phyloP scores from a whole-genome alignment of 2,888 invertebrate species.

The Ceramica pisi region DNA sequence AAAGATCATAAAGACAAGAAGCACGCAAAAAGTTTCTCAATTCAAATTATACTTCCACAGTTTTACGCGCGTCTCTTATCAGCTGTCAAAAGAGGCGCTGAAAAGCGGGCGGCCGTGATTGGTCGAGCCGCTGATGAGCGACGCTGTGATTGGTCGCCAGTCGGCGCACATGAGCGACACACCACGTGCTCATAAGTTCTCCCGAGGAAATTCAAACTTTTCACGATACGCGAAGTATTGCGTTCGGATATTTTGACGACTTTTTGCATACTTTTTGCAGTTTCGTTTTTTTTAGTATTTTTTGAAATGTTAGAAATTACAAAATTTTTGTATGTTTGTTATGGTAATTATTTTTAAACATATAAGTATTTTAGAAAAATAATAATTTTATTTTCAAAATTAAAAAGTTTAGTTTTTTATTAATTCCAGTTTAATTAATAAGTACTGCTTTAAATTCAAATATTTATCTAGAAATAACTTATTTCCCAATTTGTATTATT shows the following conservation, averaged over 20 bases:
- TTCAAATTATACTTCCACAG: slow-evolving; percentile 41
- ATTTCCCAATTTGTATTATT: not conserved
- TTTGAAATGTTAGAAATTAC: not conserved
- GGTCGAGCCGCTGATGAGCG: slow-evolving; percentile 83
- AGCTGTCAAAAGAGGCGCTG: slow-evolving; percentile 86
- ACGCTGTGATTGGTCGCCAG: slow-evolving; percentile 83
- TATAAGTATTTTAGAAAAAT: not conserved
- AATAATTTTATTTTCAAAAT: not conserved
- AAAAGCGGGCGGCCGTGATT: slow-evolving; percentile 82
- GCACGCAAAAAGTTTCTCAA: slow-evolving; percentile 27
- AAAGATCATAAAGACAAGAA: not conserved
- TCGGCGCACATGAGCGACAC: slow-evolving; percentile 87
- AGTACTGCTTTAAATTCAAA: not conserved
- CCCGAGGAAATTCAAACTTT: slow-evolving; percentile 81
- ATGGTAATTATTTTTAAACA: too few relatives aligned
- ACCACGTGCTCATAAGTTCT: slow-evolving; percentile 90
- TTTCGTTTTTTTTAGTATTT: not conserved
- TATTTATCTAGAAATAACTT: not conserved
- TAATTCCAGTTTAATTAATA: not conserved
- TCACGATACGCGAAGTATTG: slow-evolving; percentile 64
- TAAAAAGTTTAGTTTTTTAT: not conserved
- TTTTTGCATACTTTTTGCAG: not conserved
- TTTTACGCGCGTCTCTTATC: slow-evolving; percentile 81
- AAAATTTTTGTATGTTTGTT: not conserved
- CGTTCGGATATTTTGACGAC: slow-evolving; percentile 15